Conservation (phyloP, 2,888 invertebrate genomes). For the Meganola albula region DNA sequence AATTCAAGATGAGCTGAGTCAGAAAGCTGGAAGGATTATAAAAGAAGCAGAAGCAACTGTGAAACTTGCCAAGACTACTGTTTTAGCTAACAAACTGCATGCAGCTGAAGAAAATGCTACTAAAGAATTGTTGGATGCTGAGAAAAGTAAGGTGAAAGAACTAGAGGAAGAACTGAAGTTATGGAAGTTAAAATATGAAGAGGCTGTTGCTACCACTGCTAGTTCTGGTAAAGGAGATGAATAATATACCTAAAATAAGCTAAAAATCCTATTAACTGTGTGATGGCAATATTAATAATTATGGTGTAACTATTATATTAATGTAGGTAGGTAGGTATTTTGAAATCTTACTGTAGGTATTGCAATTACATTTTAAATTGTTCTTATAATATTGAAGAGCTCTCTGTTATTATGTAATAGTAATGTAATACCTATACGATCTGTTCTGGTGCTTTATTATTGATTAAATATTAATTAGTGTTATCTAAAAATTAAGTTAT, state of each 20-base stretch:
- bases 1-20: constrained; percentile 78
- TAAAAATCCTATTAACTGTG: background rate
- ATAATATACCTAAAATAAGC: constrained; percentile 14
- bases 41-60: constrained; percentile 83
- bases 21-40: constrained; percentile 81
- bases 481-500: too few relatives aligned
- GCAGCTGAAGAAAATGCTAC: constrained; percentile 30
- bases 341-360: too few relatives aligned
- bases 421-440: too few relatives aligned
- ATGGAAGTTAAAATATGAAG: constrained; percentile 51
- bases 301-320: too few relatives aligned
- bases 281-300: too few relatives aligned
- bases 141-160: constrained; percentile 35
- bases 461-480: too few relatives aligned
- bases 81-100: constrained; percentile 38
- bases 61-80: constrained; percentile 50
- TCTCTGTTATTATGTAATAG: too few relatives aligned
- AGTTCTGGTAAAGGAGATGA: constrained; percentile 35
- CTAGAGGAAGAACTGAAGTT: constrained; percentile 42
- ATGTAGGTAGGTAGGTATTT: too few relatives aligned
- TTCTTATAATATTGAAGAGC: too few relatives aligned
- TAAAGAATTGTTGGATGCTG: constrained; percentile 36
- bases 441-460: too few relatives aligned
- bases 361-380: too few relatives aligned
- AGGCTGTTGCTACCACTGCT: constrained; percentile 19